phyloP scores from a whole-genome alignment of 2,888 invertebrate genomes.

The Resseliella maxima region DNA sequence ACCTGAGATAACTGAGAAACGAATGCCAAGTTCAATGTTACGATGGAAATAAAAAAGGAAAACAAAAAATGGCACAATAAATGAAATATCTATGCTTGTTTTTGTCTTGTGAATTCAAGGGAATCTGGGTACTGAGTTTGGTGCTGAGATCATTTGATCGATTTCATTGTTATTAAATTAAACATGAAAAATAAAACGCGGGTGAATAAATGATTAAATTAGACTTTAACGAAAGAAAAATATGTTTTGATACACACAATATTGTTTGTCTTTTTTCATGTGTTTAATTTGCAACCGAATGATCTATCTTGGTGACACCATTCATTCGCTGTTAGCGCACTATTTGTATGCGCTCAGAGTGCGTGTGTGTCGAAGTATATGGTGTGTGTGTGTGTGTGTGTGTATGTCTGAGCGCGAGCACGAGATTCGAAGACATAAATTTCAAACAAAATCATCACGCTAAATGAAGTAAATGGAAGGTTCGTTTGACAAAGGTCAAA shows the following conservation, averaged over 20 bases:
- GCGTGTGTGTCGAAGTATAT: no score
- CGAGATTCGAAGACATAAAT: neutral
- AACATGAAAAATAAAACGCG: neutral
- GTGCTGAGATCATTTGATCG: neutral
- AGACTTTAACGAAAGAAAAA: neutral
- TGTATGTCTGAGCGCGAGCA: neutral
- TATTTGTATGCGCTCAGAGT: no score
- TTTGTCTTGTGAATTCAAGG: no score
- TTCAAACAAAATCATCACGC: neutral
- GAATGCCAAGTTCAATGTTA: conserved; percentile 21
- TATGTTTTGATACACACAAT: neutral
- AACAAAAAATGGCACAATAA: no score
- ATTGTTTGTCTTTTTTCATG: neutral
- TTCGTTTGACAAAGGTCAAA: conserved; percentile 23
- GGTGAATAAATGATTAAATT: neutral
- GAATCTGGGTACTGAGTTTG: no score
- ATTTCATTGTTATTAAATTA: neutral
- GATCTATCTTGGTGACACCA: neutral
- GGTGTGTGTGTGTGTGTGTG: neutral
- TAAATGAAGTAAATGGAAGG: conserved; percentile 37
- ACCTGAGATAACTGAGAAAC: neutral
- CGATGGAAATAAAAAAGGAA: neutral
- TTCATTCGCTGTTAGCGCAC: neutral
- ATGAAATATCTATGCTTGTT: no score
- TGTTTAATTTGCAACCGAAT: neutral